These are phyloP conservation scores for Pangasius sanitwongsei DNA, from an alignment of 2,797 vertebrate genomes.

Conservation along the genomic window DNA sequence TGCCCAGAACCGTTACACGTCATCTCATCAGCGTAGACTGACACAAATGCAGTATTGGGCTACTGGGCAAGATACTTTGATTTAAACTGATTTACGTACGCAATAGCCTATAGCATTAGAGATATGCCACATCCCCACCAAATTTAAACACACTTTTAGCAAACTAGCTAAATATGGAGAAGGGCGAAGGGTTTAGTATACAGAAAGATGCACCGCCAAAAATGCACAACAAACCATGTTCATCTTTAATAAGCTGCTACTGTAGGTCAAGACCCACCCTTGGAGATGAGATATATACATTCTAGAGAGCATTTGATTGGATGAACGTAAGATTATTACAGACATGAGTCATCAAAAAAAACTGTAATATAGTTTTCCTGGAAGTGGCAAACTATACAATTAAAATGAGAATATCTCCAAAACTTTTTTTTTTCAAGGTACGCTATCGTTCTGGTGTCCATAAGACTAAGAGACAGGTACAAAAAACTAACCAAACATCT, in stretches of 20 bases:
- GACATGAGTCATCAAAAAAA: not conserved
- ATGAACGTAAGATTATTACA: not conserved
- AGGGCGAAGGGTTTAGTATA: not conserved
- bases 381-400: not conserved
- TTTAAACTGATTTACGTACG: not conserved
- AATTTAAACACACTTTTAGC: not conserved
- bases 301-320: not conserved
- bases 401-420: not conserved
- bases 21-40: not conserved
- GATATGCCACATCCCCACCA: not conserved
- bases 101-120: not conserved
- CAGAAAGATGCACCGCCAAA: not conserved
- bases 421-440: not conserved
- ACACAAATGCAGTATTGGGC: not conserved
- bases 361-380: not conserved
- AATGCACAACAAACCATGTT: not conserved
- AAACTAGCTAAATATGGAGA: not conserved
- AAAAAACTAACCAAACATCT: not conserved
- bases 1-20: not conserved
- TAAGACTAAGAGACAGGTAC: not conserved
- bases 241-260: no score
- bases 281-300: not conserved
- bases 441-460: not conserved
- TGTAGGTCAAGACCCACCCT: not conserved
- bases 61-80: not conserved